Percentiles rank a stretch among this genome's conserved stretches.
phyloP scores from a whole-genome alignment of 2,888 invertebrate genomes.

The Dascillus cervinus region DNA sequence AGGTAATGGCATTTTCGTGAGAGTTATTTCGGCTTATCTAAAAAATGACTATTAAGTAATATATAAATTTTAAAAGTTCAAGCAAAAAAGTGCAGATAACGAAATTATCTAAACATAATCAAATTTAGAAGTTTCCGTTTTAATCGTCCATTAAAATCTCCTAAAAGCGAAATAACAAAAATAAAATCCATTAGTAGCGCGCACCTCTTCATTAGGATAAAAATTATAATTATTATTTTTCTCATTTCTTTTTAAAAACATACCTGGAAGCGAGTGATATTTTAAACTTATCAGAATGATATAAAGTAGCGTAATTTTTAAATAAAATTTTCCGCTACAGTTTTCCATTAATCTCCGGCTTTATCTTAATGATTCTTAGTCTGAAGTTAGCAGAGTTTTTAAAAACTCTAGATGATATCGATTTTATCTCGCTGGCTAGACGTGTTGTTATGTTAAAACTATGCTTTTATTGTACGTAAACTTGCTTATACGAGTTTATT shows the following conservation, averaged over 20 bases:
- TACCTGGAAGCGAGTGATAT: conserved; percentile 40
- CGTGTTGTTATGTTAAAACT: conserved; percentile 8
- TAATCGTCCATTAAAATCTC: neutral
- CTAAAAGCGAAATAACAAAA: conserved; percentile 3
- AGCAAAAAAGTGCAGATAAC: too few relatives aligned
- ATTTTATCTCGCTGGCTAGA: conserved; percentile 14
- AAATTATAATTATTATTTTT: conserved; percentile 37
- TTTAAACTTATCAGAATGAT: conserved; percentile 43
- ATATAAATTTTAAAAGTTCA: too few relatives aligned
- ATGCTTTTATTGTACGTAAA: too few relatives aligned
- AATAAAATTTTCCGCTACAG: conserved; percentile 44
- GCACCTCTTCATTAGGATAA: too few relatives aligned
- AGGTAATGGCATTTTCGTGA: too few relatives aligned
- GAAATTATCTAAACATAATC: neutral
- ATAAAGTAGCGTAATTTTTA: conserved; percentile 45
- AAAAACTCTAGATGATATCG: conserved; percentile 26
- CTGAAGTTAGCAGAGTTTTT: conserved; percentile 40
- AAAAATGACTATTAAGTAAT: too few relatives aligned
- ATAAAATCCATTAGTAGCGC: conserved; percentile 14
- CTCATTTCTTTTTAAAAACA: conserved; percentile 29
- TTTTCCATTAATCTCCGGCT: conserved; percentile 43
- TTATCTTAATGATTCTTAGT: conserved; percentile 45
- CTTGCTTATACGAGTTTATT: too few relatives aligned
- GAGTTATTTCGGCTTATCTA: too few relatives aligned
- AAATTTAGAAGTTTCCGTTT: neutral